Conservation (phyloP, 2,113 vertebrate species). For the Pseudopodoces humilis region DNA sequence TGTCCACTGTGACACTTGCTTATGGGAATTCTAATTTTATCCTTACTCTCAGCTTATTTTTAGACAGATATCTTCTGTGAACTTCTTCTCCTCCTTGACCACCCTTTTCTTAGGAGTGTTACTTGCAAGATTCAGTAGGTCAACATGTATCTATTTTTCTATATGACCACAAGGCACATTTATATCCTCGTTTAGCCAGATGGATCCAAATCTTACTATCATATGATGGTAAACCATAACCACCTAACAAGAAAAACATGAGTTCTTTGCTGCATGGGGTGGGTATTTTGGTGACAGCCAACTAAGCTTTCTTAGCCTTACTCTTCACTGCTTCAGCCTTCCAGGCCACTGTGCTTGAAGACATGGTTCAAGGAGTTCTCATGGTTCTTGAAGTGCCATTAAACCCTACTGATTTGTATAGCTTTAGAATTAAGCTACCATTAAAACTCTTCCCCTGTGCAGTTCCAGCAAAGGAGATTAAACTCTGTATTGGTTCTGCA, state of each 20-base stretch:
- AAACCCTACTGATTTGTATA: background rate
- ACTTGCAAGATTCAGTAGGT: background rate
- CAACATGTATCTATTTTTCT: background rate
- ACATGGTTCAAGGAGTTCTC: background rate
- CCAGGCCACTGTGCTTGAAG: background rate
- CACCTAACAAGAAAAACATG: background rate
- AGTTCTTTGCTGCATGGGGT: background rate
- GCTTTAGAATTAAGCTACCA: slow-evolving; percentile 25
- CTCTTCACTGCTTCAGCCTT: background rate
- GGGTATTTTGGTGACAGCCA: background rate
- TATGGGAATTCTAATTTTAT: background rate
- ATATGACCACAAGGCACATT: background rate
- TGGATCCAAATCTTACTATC: background rate
- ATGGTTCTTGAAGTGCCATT: background rate
- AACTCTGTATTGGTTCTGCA: background rate
- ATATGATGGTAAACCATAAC: background rate
- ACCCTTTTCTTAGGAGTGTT: background rate
- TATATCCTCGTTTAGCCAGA: background rate
- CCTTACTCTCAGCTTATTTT: background rate
- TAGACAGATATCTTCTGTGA: background rate
- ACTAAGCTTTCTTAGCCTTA: background rate
- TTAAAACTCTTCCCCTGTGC: background rate
- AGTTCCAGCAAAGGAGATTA: slow-evolving; percentile 28
- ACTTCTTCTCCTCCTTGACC: background rate
- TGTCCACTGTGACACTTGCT: background rate